phyloP scores from a whole-genome alignment of 2,113 vertebrate species.

The Clinocottus analis region DNA sequence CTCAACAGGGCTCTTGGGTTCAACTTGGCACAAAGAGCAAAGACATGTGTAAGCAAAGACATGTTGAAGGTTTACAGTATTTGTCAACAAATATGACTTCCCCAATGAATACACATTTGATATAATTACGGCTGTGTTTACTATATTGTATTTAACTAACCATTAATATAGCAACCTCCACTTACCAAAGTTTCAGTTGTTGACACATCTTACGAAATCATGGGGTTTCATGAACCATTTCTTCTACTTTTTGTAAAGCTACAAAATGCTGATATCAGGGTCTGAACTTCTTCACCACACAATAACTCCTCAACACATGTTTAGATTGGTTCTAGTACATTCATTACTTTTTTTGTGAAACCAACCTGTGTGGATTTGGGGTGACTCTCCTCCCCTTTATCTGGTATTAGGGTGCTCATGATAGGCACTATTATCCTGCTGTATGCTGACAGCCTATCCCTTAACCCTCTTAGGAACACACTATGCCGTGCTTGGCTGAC shows the following conservation, averaged over 20 bases:
- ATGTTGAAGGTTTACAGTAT: not conserved
- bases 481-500: constrained; percentile 79
- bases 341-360: constrained; percentile 20
- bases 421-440: constrained; percentile 77
- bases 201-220: not conserved
- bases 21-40: constrained; percentile 18
- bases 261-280: constrained; percentile 29
- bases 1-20: constrained; percentile 3
- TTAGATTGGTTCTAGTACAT: constrained; percentile 30
- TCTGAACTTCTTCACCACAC: not conserved
- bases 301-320: constrained; percentile 2
- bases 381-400: constrained; percentile 48
- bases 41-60: not conserved
- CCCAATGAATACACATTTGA: not conserved
- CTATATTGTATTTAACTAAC: not conserved
- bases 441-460: constrained; percentile 80
- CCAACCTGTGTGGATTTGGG: constrained; percentile 46
- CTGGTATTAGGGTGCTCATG: constrained; percentile 48
- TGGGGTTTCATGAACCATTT: too few species aligned
- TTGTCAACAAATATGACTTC: not conserved
- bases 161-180: not conserved
- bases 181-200: not conserved
- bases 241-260: not conserved
- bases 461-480: constrained; percentile 80
- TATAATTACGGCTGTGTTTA: not conserved